Base-by-base conservation (phyloP, 2,888 invertebrate species). In the Cylloceria caligata region DNA sequence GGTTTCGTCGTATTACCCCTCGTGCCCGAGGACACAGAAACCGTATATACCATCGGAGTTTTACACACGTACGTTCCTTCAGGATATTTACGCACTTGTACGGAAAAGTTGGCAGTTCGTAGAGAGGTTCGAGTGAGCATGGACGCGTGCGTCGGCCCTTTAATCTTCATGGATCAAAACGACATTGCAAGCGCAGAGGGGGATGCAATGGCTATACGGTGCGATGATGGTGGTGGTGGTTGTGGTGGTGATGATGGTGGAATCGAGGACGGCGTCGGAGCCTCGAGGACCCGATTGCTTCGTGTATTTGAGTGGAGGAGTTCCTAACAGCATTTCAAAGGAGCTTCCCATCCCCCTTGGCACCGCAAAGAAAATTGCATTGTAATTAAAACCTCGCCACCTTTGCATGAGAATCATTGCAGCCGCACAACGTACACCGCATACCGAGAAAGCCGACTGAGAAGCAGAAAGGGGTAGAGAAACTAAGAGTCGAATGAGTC, bases 161-260 rank as follows among this genome's bases (percentile, higher is more conserved):
- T 92, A 92, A 92, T 92, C 92, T 92, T 91, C 88, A 87, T 87
- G 90, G 91, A 92, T 91, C 91, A 90, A 92, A 92, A 91, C 90
- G 89, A 84, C 83, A 85, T 85, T 73, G 69, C 39, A 30, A 34
- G 78, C 36, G 64, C 76, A 64, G 75, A 78, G 45, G 52, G 19
- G 52, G 49, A 69, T 68, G 49, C 39, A 67, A 45, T 36, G 72
- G 39, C 49, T 34, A 34, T 62, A 24, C 24, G 49, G 49, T 39
- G 11, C 4, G 19, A 24, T 11, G 24, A 52, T 24, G 52, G 9
- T 24, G 52, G 42, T 24, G 55, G n/a, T 39, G 60, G 42, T 42
- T 71, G 57, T 69, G 64, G 39, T 24, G 55, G n/a, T 39, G 60
- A 34, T 42, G 71, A 49, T 69, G 64, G 39, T 75, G 19, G 74